These are phyloP conservation scores for Drosophila yooni DNA, from an alignment of 2,888 invertebrate species.

Conservation along the genomic window DNA sequence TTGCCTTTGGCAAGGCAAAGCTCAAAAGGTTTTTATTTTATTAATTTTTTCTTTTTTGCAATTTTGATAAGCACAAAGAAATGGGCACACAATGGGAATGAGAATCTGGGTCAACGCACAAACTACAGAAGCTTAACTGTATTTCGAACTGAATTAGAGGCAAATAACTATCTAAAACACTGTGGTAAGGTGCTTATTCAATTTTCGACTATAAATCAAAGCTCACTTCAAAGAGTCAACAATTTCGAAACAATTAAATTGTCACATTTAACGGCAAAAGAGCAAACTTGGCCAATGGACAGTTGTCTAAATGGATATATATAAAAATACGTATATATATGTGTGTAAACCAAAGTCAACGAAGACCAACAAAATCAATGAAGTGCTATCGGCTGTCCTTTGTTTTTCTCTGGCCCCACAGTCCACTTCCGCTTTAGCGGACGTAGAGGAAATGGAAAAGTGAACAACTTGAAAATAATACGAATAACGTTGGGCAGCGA, in stretches of 20 bases:
- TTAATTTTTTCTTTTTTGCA: not conserved
- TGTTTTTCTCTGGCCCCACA: conserved; percentile 30
- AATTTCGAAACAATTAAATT: conserved; percentile 80
- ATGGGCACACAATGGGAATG: not conserved
- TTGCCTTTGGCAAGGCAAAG: conserved; percentile 12
- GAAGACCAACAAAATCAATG: conserved; percentile 50
- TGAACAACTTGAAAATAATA: conserved; percentile 70
- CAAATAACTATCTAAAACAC: conserved; percentile 10
- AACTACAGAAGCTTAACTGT: conserved; percentile 13
- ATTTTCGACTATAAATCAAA: conserved; percentile 65
- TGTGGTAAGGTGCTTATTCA: conserved; percentile 42
- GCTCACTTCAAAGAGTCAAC: conserved; percentile 55
- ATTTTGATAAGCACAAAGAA: conserved; percentile 20
- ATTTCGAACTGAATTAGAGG: conserved; percentile 1
- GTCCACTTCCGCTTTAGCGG: conserved; percentile 39
- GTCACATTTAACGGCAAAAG: conserved; percentile 61
- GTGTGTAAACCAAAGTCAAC: conserved; percentile 4
- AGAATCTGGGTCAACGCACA: conserved; percentile 33
- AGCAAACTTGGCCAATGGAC: conserved; percentile 38
- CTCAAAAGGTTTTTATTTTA: conserved; percentile 16
- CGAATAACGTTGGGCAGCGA: conserved; percentile 43
- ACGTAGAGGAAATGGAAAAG: conserved; percentile 66
- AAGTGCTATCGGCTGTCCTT: conserved; percentile 39
- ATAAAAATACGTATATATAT: not conserved
- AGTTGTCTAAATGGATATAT: not conserved